Evolutionary conservation across 2,888 invertebrate species (phyloP).

Genomic region (Lasius platythorax): DNA sequence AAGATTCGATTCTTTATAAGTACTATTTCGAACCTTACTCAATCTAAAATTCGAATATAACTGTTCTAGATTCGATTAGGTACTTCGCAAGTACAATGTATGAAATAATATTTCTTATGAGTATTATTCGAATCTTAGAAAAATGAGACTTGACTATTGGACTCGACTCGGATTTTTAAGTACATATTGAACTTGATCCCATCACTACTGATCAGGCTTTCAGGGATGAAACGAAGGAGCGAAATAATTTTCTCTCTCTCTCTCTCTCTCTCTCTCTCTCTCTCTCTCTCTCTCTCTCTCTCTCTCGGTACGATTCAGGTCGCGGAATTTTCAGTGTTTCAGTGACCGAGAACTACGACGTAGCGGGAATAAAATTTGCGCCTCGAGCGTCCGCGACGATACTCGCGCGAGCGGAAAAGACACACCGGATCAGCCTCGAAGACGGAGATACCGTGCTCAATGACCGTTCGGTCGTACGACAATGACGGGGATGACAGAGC

Average conservation of each 20-base stretch:
- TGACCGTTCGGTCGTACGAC: conserved; percentile 19
- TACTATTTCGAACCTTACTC: no score
- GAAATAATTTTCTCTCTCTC: background rate
- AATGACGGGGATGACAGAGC: conserved; percentile 40
- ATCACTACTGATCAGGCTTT: background rate
- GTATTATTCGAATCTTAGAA: no score
- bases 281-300: background rate
- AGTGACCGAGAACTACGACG: background rate
- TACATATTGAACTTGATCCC: no score
- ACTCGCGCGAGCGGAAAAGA: background rate
- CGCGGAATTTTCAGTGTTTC: background rate
- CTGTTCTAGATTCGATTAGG: no score
- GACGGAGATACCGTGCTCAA: background rate
- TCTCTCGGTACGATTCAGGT: background rate
- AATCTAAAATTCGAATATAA: no score
- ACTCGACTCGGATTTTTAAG: no score
- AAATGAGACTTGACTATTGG: no score
- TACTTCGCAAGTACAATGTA: no score
- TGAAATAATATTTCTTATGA: no score
- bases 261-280: no score
- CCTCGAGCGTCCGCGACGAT: background rate
- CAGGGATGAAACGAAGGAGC: background rate
- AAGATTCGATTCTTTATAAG: no score
- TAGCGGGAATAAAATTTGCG: background rate
- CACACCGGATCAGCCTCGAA: background rate